Percentiles rank a stretch among this genome's conserved stretches.
Conservation (phyloP, 2,797 vertebrate genomes). For the Xiphophorus birchmanni region DNA sequence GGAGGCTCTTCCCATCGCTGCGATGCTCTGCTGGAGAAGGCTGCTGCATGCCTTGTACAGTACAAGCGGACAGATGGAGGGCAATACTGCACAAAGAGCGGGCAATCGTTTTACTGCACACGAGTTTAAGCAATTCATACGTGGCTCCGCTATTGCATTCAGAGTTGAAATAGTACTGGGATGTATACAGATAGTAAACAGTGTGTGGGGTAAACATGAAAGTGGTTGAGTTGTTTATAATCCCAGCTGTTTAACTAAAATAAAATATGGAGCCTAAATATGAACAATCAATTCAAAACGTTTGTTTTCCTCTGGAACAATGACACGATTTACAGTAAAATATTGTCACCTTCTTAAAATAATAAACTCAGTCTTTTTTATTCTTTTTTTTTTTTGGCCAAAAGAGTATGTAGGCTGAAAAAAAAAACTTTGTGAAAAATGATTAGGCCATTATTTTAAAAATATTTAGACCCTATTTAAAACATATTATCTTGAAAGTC, state of each 20-base stretch:
- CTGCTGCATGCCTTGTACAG: conserved; percentile 68
- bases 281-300: background rate
- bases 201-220: background rate
- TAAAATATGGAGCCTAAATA: background rate
- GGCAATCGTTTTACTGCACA: conserved; percentile 64
- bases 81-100: conserved; percentile 69
- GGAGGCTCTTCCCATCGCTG: conserved; percentile 71
- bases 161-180: conserved; percentile 47
- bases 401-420: too few relatives aligned
- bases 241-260: background rate
- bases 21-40: conserved; percentile 69
- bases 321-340: background rate
- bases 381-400: too few relatives aligned
- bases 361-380: too few relatives aligned
- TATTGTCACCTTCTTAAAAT: background rate
- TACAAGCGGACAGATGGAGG: conserved; percentile 70
- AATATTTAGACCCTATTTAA: background rate
- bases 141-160: conserved; percentile 52
- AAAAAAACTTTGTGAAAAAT: too few relatives aligned
- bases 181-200: conserved; percentile 16
- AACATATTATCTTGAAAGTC: background rate
- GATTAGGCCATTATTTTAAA: too few relatives aligned
- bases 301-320: background rate
- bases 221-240: background rate
- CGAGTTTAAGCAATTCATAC: conserved; percentile 43